These are phyloP conservation scores for Coregonus ussuriensis DNA, from an alignment of 2,797 vertebrate species.

Conservation along the genomic window DNA sequence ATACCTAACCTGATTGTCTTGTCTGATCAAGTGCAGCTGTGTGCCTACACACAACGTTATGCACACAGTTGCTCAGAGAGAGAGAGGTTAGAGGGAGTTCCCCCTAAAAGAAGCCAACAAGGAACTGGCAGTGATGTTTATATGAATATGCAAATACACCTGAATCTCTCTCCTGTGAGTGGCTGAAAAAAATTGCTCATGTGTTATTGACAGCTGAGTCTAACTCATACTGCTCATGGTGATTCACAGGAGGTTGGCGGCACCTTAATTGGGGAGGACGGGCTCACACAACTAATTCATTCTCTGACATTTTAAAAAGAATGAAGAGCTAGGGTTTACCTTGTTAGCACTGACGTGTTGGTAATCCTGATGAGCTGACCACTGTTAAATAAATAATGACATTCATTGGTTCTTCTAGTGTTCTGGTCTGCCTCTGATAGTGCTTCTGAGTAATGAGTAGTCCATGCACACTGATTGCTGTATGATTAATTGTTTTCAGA, in stretches of 20 bases:
- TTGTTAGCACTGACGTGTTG: not conserved
- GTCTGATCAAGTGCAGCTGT: not conserved
- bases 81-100: not conserved
- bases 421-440: not conserved
- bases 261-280: too few relatives aligned
- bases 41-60: not conserved
- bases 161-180: not conserved
- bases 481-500: not conserved
- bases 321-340: not conserved
- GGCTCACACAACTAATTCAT: too few relatives aligned
- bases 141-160: not conserved
- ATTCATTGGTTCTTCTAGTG: not conserved
- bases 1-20: not conserved
- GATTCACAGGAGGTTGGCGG: not conserved
- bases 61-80: not conserved
- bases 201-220: not conserved
- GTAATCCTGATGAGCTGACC: not conserved
- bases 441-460: not conserved
- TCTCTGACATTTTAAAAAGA: not conserved
- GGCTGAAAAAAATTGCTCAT: not conserved
- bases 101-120: not conserved
- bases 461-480: not conserved
- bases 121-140: not conserved
- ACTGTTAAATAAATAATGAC: not conserved
- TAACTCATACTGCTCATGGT: not conserved